These are phyloP conservation scores for Drosophila ananassae DNA, from an alignment of 1,140 invertebrate species.

Conservation along the genomic window DNA sequence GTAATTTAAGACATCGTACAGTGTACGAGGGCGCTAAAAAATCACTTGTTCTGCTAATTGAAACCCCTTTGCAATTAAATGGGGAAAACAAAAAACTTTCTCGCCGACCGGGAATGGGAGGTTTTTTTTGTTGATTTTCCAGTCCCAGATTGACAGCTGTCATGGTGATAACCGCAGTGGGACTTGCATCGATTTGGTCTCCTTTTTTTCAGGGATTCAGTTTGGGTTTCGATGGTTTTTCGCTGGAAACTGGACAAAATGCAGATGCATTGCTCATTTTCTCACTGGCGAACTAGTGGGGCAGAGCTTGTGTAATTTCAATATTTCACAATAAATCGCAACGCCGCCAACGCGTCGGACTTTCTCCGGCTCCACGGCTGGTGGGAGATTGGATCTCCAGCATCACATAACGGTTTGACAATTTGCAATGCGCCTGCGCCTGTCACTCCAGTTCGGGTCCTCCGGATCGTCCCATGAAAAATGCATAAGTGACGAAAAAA, in stretches of 20 bases:
- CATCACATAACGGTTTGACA: conserved; percentile 70
- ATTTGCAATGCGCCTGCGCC: conserved; percentile 65
- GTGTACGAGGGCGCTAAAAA: conserved; percentile 66
- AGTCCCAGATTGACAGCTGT: conserved; percentile 70
- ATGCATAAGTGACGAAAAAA: conserved; percentile 68
- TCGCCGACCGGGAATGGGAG: conserved; percentile 23
- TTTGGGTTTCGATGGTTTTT: conserved; percentile 26
- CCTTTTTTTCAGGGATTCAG: conserved; percentile 15
- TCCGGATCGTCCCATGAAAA: conserved; percentile 60
- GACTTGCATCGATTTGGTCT: conserved; percentile 47
- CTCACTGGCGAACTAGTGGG: conserved; percentile 37
- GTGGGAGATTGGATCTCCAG: conserved; percentile 1
- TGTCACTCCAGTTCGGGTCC: conserved; percentile 38
- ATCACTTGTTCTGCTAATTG: conserved; percentile 79
- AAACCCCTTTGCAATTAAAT: conserved; percentile 65
- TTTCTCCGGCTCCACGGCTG: conserved; percentile 49
- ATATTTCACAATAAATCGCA: conserved; percentile 79
- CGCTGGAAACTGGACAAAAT: conserved; percentile 55
- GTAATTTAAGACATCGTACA: conserved; percentile 14
- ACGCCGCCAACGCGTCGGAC: conserved; percentile 64
- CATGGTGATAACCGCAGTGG: conserved; percentile 76
- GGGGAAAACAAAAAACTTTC: conserved; percentile 51
- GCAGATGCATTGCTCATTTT: conserved; percentile 76
- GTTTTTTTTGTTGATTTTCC: conserved; percentile 27
- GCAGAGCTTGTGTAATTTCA: conserved; percentile 69